These are phyloP conservation scores for Nephotettix cincticeps DNA, from an alignment of 1,140 invertebrate species.

Conservation along the genomic window DNA sequence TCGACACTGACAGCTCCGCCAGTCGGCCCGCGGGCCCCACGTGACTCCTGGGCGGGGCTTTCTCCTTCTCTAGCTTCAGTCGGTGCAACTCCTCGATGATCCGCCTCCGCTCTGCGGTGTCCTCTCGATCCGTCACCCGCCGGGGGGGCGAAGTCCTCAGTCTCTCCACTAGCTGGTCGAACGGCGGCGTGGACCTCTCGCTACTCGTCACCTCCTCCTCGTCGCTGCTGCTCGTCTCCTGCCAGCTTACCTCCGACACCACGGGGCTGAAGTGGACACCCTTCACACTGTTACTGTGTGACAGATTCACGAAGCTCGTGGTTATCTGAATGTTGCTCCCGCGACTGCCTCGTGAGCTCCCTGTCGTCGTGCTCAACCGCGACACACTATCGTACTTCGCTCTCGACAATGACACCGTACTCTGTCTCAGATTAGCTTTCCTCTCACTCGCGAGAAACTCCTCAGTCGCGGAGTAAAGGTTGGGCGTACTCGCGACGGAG, in stretches of 20 bases:
- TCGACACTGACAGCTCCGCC: slow-evolving; percentile 46
- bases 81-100: slow-evolving; percentile 27
- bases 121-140: slow-evolving; percentile 43
- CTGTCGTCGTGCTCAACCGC: slow-evolving; percentile 33
- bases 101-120: slow-evolving; percentile 31
- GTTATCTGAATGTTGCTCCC: slow-evolving; percentile 42
- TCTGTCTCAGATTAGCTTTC: slow-evolving; percentile 19
- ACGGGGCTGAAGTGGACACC: slow-evolving; percentile 69
- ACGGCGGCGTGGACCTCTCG: slow-evolving; percentile 19
- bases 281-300: slow-evolving; percentile 46
- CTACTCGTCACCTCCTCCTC: slow-evolving; percentile 27
- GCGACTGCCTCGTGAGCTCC: slow-evolving; percentile 14
- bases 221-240: slow-evolving; percentile 45
- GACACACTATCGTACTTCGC: slow-evolving; percentile 35
- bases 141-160: not conserved
- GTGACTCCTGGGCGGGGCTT: slow-evolving; percentile 45
- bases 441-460: slow-evolving; percentile 43
- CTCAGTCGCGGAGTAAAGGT: slow-evolving; percentile 51
- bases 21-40: slow-evolving; percentile 43
- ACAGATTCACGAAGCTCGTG: slow-evolving; percentile 42
- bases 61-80: slow-evolving; percentile 32
- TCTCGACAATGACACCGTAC: slow-evolving; percentile 35
- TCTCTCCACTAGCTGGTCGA: slow-evolving; percentile 2
- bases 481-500: slow-evolving; percentile 60
- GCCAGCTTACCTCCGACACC: slow-evolving; percentile 70